phyloP scores from a whole-genome alignment of 2,113 vertebrate genomes.

The Forbesichthys agassizii region DNA sequence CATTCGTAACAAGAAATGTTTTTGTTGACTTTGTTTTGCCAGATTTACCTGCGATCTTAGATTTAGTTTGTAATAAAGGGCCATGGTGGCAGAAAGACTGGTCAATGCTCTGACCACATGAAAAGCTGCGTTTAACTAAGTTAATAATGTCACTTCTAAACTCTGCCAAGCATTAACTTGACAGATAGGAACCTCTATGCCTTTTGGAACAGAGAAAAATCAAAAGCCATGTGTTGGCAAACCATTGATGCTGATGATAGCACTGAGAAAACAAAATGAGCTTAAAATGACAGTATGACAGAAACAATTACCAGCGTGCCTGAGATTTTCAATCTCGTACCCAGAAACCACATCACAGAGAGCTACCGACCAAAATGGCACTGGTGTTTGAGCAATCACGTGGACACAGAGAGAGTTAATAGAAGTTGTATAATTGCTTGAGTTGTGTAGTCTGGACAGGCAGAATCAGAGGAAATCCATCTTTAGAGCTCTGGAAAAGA shows the following conservation, averaged over 20 bases:
- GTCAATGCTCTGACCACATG: not conserved
- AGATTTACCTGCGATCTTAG: not conserved
- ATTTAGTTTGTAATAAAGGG: not conserved
- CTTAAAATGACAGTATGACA: conserved; percentile 1
- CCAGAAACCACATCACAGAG: conserved; percentile 15
- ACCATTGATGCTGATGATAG: not conserved
- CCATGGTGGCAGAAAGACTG: not conserved
- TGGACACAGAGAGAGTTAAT: conserved; percentile 25
- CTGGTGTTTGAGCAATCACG: conserved; percentile 1
- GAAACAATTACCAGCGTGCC: not conserved
- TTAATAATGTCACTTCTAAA: not conserved
- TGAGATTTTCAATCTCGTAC: conserved; percentile 1
- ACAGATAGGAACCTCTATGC: not conserved
- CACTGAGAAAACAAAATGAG: not conserved
- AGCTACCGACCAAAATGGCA: conserved; percentile 24
- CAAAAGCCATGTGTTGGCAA: not conserved
- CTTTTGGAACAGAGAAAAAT: not conserved
- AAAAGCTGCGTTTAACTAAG: not conserved
- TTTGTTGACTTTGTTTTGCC: no score
- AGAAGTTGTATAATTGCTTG: conserved; percentile 35
- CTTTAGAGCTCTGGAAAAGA: conserved; percentile 38
- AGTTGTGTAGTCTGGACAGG: conserved; percentile 29
- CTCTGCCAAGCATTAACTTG: not conserved
- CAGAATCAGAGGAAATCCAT: conserved; percentile 26
- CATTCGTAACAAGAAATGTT: no score